Percentiles rank a stretch among this genome's conserved stretches.
phyloP scores from a whole-genome alignment of 2,888 invertebrate genomes.

The Troglohyphantes excavatus region DNA sequence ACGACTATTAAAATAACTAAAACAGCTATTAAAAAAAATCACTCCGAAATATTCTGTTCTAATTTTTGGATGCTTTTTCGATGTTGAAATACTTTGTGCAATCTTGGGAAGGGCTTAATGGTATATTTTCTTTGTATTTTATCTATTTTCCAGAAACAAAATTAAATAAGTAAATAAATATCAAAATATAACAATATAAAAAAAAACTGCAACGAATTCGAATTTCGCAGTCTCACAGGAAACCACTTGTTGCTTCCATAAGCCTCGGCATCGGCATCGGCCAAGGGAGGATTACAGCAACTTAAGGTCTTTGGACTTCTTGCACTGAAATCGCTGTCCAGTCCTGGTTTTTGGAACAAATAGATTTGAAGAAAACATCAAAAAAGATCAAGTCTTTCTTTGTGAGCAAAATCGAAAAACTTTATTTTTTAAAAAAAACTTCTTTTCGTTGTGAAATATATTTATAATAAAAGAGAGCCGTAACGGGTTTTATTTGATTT shows the following conservation, averaged over 20 bases:
- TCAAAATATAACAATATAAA: background rate
- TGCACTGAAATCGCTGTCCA: background rate
- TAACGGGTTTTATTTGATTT: too few species aligned
- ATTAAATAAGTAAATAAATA: too few species aligned
- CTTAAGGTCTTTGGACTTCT: conserved; percentile 35
- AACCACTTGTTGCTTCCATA: conserved; percentile 49
- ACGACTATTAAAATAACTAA: too few species aligned
- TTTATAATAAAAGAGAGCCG: too few species aligned
- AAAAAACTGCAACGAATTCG: conserved; percentile 30
- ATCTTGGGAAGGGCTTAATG: too few species aligned
- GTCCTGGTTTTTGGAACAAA: background rate
- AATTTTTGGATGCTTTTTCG: too few species aligned
- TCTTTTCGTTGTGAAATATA: too few species aligned
- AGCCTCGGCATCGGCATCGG: background rate
- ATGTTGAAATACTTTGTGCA: too few species aligned
- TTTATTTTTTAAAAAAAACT: background rate
- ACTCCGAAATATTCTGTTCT: too few species aligned
- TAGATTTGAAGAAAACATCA: background rate
- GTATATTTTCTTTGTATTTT: too few species aligned
- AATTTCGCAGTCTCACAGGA: conserved; percentile 28
- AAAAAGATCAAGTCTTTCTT: background rate
- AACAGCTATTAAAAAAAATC: too few species aligned
- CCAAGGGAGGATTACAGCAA: conserved; percentile 36
- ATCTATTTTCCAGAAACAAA: too few species aligned
- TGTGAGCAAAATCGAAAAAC: background rate